Base-by-base conservation (phyloP, 2,888 invertebrate species). In the Drosophila histrio region DNA sequence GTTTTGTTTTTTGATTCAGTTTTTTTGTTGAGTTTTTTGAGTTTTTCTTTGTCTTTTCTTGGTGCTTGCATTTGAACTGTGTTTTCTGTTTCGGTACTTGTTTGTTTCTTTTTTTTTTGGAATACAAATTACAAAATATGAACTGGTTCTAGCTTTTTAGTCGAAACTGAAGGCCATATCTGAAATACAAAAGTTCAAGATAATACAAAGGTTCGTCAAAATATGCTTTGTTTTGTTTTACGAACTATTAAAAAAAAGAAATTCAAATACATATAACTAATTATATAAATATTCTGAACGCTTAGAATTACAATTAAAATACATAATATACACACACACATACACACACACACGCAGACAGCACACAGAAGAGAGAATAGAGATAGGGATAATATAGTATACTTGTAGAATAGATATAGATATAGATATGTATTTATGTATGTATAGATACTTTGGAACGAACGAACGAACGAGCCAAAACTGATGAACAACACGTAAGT, bases 121-220 rank as follows among this genome's bases (percentile, higher is more conserved):
- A 63, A 59, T 75, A 72, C 57, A 88, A 83, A 82, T 83, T 82
- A 88, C 79, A 82, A 83, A 79, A 79, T 75, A 63, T 81, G 38
- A 71, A 60, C 60, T 61, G 66, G 49, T 67, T 61, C 47, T 72
- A 32, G 63, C 41, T 73, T 82, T 84, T 86, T 91, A 91, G 90
- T 91, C 91, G 90, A 91, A 91, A 91, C 90, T 91, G 91, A 91
- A 91, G 90, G 90, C 91, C 91, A 91, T 89, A 90, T 91, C 91
- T 91, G 91, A 90, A 91, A 91, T 85, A 88, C 84, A 90, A 83
- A 84, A 88, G 82, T 84, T 82, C 73, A 64, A 77, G 78, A 87
- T 81, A 79, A 82, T 81, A 82, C 82, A 81, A 30, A 59, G 57
- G 41, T 63, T 32, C 24, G 58, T 58, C 49, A 39, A 71, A 61